A percentile compares a stretch with the other conserved stretches of the same genome.
Conservation (phyloP, 2,888 invertebrate genomes). For the Carpatolechia fugitivella region DNA sequence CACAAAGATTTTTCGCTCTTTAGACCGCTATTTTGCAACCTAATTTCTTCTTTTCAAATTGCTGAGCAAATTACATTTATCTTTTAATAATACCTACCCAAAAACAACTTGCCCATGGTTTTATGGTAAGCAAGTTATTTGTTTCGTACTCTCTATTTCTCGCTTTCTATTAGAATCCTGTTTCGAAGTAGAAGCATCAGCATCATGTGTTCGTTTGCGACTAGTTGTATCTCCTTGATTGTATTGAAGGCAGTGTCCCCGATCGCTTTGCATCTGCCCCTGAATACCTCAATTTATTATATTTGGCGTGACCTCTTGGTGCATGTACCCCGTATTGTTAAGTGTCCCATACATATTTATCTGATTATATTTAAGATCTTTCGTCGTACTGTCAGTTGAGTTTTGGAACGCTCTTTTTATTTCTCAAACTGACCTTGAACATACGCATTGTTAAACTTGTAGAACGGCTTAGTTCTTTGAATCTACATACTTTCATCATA, state of each 20-base stretch:
- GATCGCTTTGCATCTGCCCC: constrained; percentile 77
- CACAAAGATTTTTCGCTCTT: constrained; percentile 44
- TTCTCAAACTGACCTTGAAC: constrained; percentile 42
- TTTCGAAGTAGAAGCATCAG: constrained; percentile 54
- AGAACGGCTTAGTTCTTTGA: constrained; percentile 66
- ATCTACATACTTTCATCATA: constrained; percentile 34
- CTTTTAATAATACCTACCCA: constrained; percentile 38
- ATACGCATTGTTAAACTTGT: constrained; percentile 49
- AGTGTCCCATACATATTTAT: constrained; percentile 49
- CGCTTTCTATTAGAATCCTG: constrained; percentile 52
- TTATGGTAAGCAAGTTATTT: constrained; percentile 59
- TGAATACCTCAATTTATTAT: constrained; percentile 52
- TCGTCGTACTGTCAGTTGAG: constrained; percentile 40
- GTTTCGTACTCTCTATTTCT: constrained; percentile 45
- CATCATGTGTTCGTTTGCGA: constrained; percentile 61
- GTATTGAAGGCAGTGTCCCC: constrained; percentile 79
- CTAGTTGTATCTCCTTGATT: constrained; percentile 70
- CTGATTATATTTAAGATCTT: constrained; percentile 34
- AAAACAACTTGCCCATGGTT: constrained; percentile 35
- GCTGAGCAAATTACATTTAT: constrained; percentile 16
- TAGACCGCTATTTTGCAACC: constrained; percentile 36
- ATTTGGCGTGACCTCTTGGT: constrained; percentile 80
- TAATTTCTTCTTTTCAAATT: constrained; percentile 40
- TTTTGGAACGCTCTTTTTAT: constrained; percentile 41
- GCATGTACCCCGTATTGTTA: constrained; percentile 69